Percentiles rank a stretch among this genome's conserved stretches.
phyloP scores from a whole-genome alignment of 2,888 invertebrate genomes.

The Pollenia amentaria region DNA sequence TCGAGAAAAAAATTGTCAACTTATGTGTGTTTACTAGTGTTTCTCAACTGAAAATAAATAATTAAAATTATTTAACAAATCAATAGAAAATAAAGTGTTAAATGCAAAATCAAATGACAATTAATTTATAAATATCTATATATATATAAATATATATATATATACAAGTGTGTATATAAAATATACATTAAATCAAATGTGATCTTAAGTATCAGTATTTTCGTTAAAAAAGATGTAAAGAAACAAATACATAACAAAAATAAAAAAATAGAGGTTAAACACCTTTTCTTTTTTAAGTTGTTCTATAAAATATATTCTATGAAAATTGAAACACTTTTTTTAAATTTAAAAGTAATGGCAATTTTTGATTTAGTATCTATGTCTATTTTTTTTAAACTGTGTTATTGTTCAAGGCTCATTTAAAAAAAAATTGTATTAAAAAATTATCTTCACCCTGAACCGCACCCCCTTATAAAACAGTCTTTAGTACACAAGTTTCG shows the following conservation, averaged over 20 bases:
- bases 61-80: neutral
- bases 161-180: too few relatives aligned
- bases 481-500: neutral
- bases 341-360: too few relatives aligned
- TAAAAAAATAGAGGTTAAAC: slow-evolving; percentile 55
- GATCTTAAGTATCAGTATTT: neutral
- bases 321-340: too few relatives aligned
- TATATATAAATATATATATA: too few relatives aligned
- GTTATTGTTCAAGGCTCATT: neutral
- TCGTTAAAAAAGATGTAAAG: neutral
- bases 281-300: slow-evolving; percentile 46
- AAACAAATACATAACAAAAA: slow-evolving; percentile 16
- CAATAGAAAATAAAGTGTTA: slow-evolving; percentile 6
- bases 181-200: neutral
- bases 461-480: slow-evolving; percentile 29
- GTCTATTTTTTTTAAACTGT: too few relatives aligned
- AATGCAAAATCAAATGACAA: neutral
- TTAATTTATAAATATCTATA: too few relatives aligned
- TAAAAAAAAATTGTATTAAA: neutral
- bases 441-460: slow-evolving; percentile 15
- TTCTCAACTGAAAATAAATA: too few relatives aligned
- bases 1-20: too few relatives aligned
- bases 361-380: too few relatives aligned
- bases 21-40: too few relatives aligned
- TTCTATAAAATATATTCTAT: neutral